Percentiles rank a stretch among this genome's conserved stretches.
These are phyloP conservation scores for Neopelma chrysocephalum DNA, from an alignment of 2,797 vertebrate genomes.

Conservation along the genomic window DNA sequence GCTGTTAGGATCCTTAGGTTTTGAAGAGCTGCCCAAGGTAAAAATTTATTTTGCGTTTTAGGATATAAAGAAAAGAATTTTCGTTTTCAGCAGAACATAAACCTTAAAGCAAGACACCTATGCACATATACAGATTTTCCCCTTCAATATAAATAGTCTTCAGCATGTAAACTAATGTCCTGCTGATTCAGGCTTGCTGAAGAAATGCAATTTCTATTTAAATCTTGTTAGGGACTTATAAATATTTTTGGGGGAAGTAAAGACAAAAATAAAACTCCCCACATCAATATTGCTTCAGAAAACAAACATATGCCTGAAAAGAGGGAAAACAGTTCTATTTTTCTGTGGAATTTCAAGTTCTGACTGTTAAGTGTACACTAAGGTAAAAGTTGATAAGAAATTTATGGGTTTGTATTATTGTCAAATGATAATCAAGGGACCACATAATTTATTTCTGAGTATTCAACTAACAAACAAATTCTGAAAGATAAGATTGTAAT, in stretches of 20 bases:
- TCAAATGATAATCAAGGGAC: background rate
- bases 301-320: background rate
- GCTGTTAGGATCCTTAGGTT: background rate
- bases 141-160: background rate
- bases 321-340: background rate
- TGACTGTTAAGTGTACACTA: background rate
- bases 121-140: background rate
- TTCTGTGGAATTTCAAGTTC: background rate
- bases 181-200: conserved; percentile 23
- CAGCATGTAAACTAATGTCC: background rate
- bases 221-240: background rate
- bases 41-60: background rate
- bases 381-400: background rate
- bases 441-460: background rate
- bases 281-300: background rate
- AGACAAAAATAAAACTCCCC: background rate
- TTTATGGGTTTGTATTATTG: background rate
- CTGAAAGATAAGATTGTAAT: background rate
- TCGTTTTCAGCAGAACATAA: background rate
- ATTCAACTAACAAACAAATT: background rate
- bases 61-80: background rate
- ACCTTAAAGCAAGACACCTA: background rate
- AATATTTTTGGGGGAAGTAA: background rate
- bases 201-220: conserved; percentile 41
- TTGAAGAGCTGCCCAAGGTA: background rate